phyloP scores from a whole-genome alignment of 2,888 invertebrate species.

The Oligia fasciuncula region DNA sequence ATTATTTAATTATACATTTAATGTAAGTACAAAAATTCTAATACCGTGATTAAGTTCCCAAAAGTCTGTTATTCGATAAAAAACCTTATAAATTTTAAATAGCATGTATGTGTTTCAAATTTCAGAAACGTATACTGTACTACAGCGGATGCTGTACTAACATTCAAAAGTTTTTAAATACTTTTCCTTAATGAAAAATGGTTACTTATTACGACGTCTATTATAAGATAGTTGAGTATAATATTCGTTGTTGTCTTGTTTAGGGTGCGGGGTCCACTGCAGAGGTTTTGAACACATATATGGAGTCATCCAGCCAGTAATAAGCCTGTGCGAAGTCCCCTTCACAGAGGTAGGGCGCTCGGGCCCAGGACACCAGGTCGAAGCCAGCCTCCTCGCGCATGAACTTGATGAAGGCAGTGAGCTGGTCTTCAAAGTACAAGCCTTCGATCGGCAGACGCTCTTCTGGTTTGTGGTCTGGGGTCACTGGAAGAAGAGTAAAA shows the following conservation, averaged over 20 bases:
- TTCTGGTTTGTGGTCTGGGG: constrained; percentile 92
- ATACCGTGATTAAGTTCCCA: constrained; percentile 57
- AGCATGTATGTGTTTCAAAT: constrained; percentile 32
- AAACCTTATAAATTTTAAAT: constrained; percentile 33
- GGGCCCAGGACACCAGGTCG: constrained; percentile 95
- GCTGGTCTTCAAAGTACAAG: constrained; percentile 94
- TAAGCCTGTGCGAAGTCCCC: constrained; percentile 97
- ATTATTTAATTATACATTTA: constrained; percentile 43
- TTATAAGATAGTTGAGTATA: constrained; percentile 37
- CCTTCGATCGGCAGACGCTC: constrained; percentile 93
- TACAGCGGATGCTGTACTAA: constrained; percentile 10
- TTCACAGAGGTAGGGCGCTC: constrained; percentile 98
- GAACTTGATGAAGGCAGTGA: constrained; percentile 91
- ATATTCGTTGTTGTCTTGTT: constrained; percentile 44
- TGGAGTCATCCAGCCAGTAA: constrained; percentile 97
- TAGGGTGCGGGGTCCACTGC: constrained; percentile 40
- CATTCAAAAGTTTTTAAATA: constrained; percentile 42
- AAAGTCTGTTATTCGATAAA: constrained; percentile 54
- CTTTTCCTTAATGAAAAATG: constrained; percentile 34
- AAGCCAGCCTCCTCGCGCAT: constrained; percentile 93
- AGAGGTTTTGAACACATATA: constrained; percentile 93
- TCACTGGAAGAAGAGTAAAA: constrained; percentile 80
- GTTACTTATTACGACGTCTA: constrained; percentile 7
- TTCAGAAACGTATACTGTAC: constrained; percentile 48
- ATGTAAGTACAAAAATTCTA: constrained; percentile 61